A percentile compares a stretch with the other conserved stretches of the same genome.
Conservation (phyloP, 2,113 vertebrate species). For the Chrysemys picta region DNA sequence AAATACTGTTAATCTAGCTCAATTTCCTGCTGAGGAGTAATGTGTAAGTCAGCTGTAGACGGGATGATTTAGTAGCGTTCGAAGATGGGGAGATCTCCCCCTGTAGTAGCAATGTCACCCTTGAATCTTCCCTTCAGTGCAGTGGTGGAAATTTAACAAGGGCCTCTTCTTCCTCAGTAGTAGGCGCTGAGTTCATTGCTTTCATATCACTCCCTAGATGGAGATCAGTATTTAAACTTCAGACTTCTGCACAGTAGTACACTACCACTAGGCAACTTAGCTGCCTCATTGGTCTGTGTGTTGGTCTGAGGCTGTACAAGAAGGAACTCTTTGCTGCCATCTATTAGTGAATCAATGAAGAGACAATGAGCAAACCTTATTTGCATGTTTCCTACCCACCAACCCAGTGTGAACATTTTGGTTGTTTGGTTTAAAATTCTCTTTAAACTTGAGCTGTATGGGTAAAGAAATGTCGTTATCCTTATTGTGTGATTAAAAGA, state of each 20-base stretch:
- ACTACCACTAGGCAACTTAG: background rate
- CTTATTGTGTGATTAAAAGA: background rate
- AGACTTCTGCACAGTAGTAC: rapidly evolving
- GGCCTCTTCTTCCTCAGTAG: background rate
- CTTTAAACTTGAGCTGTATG: background rate
- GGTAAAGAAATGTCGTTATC: background rate
- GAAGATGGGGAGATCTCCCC: background rate
- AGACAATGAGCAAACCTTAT: background rate
- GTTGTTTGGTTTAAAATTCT: background rate
- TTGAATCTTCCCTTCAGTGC: background rate
- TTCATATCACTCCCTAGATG: background rate
- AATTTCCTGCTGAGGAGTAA: background rate
- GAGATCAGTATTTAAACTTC: background rate
- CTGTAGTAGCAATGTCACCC: background rate
- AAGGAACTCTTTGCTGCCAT: background rate
- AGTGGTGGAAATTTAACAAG: slow-evolving; percentile 1
- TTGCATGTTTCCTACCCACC: background rate
- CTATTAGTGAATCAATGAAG: background rate
- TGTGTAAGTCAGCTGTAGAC: background rate
- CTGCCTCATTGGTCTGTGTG: background rate
- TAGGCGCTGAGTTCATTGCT: background rate
- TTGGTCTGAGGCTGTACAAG: background rate
- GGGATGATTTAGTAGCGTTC: background rate
- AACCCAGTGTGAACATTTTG: background rate
- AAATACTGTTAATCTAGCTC: background rate